Conservation (phyloP, 2,888 invertebrate genomes). For the Athetis lepigone region DNA sequence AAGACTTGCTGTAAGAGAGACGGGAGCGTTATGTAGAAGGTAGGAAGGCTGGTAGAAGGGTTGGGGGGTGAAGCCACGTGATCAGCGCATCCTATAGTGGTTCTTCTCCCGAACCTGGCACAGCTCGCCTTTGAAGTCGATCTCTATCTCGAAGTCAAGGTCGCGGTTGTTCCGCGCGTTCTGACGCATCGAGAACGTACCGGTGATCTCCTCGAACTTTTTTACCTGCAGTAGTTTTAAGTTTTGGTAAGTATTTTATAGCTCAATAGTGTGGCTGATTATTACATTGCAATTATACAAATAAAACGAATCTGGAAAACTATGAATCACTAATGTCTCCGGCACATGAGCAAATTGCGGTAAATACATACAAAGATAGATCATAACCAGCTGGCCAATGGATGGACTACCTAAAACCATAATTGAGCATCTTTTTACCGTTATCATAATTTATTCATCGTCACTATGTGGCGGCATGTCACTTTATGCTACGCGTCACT, state of each 20-base stretch:
- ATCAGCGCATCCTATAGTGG: slow-evolving; percentile 97
- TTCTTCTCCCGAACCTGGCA: slow-evolving; percentile 96
- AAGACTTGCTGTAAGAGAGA: slow-evolving; percentile 4
- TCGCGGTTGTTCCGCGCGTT: slow-evolving; percentile 99
- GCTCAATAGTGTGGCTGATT: too few species aligned
- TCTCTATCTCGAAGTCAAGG: slow-evolving; percentile 98
- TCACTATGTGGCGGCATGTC: too few species aligned
- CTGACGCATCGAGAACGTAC: slow-evolving; percentile 98
- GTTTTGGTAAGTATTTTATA: slow-evolving; percentile 37
- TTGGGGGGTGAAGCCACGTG: slow-evolving; percentile 18
- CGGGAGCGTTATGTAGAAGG: slow-evolving; percentile 21
- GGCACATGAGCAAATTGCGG: too few species aligned
- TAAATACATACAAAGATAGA: too few species aligned
- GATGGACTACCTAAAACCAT: too few species aligned
- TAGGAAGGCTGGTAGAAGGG: slow-evolving; percentile 52
- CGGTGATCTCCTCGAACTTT: slow-evolving; percentile 97
- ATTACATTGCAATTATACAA: too few species aligned
- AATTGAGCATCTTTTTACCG: too few species aligned
- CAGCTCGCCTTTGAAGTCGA: slow-evolving; percentile 97
- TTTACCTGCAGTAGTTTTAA: slow-evolving; percentile 91
- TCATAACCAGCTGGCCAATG: too few species aligned
- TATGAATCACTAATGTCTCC: too few species aligned
- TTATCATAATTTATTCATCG: too few species aligned
- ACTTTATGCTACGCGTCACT: too few species aligned
- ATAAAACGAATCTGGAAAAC: too few species aligned